Evolutionary conservation across 2,113 vertebrate genomes (phyloP).

Genomic region (Trogon surrucura): DNA sequence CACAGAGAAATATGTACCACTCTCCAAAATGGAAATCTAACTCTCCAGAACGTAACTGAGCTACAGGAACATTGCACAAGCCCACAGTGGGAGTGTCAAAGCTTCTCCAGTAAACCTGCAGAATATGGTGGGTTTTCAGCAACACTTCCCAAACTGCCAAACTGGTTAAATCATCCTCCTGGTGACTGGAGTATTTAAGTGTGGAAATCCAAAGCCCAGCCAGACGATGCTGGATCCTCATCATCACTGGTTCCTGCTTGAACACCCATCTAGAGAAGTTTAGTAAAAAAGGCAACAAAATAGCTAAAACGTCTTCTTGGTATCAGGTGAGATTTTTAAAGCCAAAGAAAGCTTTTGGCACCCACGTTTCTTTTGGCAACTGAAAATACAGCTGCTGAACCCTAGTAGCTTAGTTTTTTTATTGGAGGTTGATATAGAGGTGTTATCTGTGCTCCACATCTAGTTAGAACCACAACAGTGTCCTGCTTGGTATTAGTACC

Average conservation of each 20-base stretch:
- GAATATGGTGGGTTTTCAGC: not conserved
- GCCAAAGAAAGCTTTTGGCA: not conserved
- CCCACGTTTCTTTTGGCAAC: not conserved
- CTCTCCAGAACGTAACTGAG: not conserved
- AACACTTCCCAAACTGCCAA: not conserved
- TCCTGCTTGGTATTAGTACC: not conserved
- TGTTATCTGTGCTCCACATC: not conserved
- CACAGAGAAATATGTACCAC: not conserved
- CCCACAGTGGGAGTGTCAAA: not conserved
- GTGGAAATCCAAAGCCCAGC: not conserved
- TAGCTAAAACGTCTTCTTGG: not conserved
- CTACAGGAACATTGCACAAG: not conserved
- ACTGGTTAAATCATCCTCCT: not conserved
- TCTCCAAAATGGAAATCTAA: not conserved
- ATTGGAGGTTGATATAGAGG: not conserved
- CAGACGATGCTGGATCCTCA: not conserved
- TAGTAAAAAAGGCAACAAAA: not conserved
- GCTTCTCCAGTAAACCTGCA: not conserved
- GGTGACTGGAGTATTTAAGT: not conserved
- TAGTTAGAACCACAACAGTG: not conserved
- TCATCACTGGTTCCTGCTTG: accelerated
- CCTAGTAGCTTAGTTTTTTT: not conserved
- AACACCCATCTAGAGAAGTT: not conserved
- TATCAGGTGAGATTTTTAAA: not conserved
- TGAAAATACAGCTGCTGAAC: not conserved